Conservation (phyloP, 2,797 vertebrate genomes). For the Crocodylus rhombifer region DNA sequence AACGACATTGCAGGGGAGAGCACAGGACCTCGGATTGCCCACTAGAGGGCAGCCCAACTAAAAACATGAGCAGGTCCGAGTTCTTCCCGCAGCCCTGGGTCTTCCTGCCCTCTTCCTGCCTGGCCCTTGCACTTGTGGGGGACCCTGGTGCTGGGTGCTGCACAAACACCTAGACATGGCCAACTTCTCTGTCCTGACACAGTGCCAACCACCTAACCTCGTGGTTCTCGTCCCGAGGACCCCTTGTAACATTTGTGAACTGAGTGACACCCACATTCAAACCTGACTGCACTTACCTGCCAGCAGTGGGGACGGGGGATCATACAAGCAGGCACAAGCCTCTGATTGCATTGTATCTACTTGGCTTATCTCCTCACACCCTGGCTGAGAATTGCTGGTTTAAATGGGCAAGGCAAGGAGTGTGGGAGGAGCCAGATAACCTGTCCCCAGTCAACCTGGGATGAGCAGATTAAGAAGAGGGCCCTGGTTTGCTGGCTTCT, state of each 20-base stretch:
- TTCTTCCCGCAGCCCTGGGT: rapidly evolving
- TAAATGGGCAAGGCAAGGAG: rapidly evolving
- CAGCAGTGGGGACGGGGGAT: rapidly evolving
- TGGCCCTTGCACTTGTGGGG: too few relatives aligned
- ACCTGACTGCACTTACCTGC: background rate
- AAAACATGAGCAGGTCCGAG: slow-evolving; percentile 44
- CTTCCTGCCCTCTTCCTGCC: background rate
- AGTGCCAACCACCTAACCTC: background rate
- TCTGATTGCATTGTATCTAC: too few relatives aligned
- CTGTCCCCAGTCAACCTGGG: background rate
- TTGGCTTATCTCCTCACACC: too few relatives aligned
- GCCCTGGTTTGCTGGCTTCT: too few relatives aligned
- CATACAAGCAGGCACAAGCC: background rate
- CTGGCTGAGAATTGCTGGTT: too few relatives aligned
- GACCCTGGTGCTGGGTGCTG: background rate
- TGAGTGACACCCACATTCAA: too few relatives aligned
- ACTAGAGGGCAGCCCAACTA: slow-evolving; percentile 77
- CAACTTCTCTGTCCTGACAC: background rate
- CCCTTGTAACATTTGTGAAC: too few relatives aligned
- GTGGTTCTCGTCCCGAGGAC: too few relatives aligned
- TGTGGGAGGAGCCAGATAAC: background rate
- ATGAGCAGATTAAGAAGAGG: background rate
- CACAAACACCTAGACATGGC: rapidly evolving
- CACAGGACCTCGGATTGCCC: background rate
- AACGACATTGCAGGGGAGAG: too few relatives aligned